Evolutionary conservation across 2,113 vertebrate species (phyloP), one percentile per base, ranked within the genome.

Genomic region (Lepidothrix coronata): DNA sequence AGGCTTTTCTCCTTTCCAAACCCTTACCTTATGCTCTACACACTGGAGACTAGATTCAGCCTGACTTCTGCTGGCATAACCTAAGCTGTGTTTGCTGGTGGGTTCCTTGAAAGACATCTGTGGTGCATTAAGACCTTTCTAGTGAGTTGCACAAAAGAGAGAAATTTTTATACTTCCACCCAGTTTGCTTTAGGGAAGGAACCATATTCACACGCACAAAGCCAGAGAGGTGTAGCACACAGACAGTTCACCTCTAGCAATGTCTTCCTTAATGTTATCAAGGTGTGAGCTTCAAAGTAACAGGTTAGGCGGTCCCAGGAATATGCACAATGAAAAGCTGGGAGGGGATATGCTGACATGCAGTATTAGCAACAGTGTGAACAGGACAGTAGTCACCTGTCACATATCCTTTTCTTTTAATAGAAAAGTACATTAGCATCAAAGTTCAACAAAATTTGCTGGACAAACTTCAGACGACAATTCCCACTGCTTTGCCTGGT

Each of bases 1-100:
- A 95, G 91, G 93, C 81, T 96, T 89, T 94, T 91, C 93, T 91
- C 48, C 93, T 92, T 95, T 87, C 52, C 63, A 41, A 86, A 87
- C 59, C 58, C 51, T 94, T 75, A 57, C 35, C 23, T 67, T 89
- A 68, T 5, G 1, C 35, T 54, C n/a, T 73, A 18, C 12, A 59
- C 3, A 1, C 43, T 41, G 39, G 17, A 44, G 44, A 86, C 68
- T 55, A 80, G 79, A 88, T 48, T 80, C 39, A 92, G 55, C 33
- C 83, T 86, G 86, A 92, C 79, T 91, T 91, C 44, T 78, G 73
- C 73, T 65, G 62, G 62, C 39, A n/a, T 31, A 91, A 78, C 33
- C 25, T 22, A 72, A 41, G 6, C 23, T 85, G 18, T 27, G 17
- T 76, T 66, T 90, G 37, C 67, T 79, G 59, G 37, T 43, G 70